Evolutionary conservation across 2,888 invertebrate species (phyloP), one percentile per base, ranked within the genome.

Genomic region (Alcis repandata): DNA sequence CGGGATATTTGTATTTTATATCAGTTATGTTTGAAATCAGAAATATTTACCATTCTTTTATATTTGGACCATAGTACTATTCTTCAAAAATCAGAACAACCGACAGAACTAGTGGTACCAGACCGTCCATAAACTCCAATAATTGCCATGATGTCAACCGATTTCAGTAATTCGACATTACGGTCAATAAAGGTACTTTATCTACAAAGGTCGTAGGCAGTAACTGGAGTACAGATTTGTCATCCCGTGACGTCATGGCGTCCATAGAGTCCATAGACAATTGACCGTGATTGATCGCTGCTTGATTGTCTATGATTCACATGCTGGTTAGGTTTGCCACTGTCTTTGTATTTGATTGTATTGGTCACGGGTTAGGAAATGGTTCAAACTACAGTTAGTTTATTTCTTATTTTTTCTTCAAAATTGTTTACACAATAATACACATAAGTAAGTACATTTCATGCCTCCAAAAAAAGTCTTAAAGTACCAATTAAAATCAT

Each of bases 211-310:
- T 70, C 69, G 69, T 69, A 66, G 69, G 59, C 60, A 54, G 71
- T 69, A 67, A 68, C 58, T 48, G 64, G 73, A 71, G 75, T 77
- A 76, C 73, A 77, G 78, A 83, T 83, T 84, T 84, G 85, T 85
- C 86, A 84, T 84, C 79, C 69, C 74, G 79, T 56, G 56, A 56
- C 56, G 79, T 89, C 88, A 84, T 88, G 86, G 79, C 86, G 87
- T 73, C 74, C 77, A 80, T 81, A 77, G 76, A 32, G 45, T 15
- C 69, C 74, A 75, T 74, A 74, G 76, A 69, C 81, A 90, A 90
- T 90, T 90, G 89, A 83, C 75, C 76, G 81, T 86, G 90, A 91
- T 90, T 88, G 91, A 91, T 91, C 85, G 75, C 80, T 76, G 76
- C 73, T 81, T 79, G 76, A 81, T 82, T 83, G 85, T 78, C 81